Evolutionary conservation across 2,113 vertebrate species (phyloP).

Genomic region (Alectura lathami): DNA sequence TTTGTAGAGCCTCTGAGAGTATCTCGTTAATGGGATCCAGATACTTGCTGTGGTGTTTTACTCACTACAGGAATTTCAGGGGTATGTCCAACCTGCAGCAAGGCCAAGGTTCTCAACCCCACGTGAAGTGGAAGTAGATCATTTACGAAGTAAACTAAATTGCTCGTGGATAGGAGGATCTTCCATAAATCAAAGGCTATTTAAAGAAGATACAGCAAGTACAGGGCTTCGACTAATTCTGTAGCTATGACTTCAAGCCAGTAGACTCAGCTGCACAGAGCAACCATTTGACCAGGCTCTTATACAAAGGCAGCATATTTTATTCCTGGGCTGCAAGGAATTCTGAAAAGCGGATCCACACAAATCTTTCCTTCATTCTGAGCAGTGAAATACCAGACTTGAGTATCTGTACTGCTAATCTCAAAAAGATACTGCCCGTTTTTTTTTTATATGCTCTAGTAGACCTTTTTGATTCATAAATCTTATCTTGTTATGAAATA

Average conservation of each 20-base stretch:
- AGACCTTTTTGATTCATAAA: neutral
- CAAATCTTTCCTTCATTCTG: neutral
- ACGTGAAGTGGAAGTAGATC: neutral
- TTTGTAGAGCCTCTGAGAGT: neutral
- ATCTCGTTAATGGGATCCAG: neutral
- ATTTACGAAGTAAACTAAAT: neutral
- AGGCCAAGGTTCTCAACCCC: neutral
- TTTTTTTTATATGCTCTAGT: neutral
- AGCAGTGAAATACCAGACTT: neutral
- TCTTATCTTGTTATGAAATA: neutral
- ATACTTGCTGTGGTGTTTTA: neutral
- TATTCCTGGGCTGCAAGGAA: neutral
- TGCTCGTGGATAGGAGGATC: neutral
- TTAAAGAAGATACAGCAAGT: neutral
- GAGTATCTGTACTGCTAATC: neutral
- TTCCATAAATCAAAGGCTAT: neutral
- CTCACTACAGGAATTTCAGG: neutral
- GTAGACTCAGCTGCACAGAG: neutral
- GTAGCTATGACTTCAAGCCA: neutral
- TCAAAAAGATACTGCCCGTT: neutral
- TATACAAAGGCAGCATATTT: neutral
- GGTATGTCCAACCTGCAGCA: neutral
- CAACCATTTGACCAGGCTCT: neutral
- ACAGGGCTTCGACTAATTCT: neutral
- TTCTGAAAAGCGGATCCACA: neutral